Evolutionary conservation across 2,888 invertebrate species (phyloP).

Genomic region (Pediacus dermestoides): DNA sequence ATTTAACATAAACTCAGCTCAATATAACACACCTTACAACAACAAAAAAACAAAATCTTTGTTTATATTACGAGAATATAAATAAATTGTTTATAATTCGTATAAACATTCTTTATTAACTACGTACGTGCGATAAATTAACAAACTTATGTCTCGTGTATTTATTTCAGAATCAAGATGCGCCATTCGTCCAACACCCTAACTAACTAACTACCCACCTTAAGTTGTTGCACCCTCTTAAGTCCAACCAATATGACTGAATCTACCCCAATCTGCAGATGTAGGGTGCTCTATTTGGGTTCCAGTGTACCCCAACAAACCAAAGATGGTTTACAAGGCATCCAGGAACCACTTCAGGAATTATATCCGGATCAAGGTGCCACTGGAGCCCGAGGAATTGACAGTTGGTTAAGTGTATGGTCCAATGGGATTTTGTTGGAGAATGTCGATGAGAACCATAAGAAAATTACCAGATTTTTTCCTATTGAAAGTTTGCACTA

Average conservation of each 20-base stretch:
- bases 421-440: constrained; percentile 92
- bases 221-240: too few species aligned
- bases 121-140: too few species aligned
- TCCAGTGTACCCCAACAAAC: constrained; percentile 95
- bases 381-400: constrained; percentile 82
- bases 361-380: constrained; percentile 94
- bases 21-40: too few species aligned
- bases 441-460: constrained; percentile 93
- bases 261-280: constrained; percentile 93
- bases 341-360: constrained; percentile 94
- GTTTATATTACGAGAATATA: too few species aligned
- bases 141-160: too few species aligned
- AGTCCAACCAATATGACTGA: constrained; percentile 54
- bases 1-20: too few species aligned
- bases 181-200: too few species aligned
- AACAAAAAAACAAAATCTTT: too few species aligned
- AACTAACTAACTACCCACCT: too few species aligned
- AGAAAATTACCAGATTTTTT: constrained; percentile 92
- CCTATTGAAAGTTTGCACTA: constrained; percentile 94
- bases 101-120: too few species aligned
- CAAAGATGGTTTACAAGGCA: constrained; percentile 95
- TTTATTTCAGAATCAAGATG: too few species aligned
- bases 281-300: constrained; percentile 94
- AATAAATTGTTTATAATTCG: too few species aligned
- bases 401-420: constrained; percentile 96